Evolutionary conservation across 64 coral and sea anemone genomes (phyloP).

Genomic region (Acropora yongei): DNA sequence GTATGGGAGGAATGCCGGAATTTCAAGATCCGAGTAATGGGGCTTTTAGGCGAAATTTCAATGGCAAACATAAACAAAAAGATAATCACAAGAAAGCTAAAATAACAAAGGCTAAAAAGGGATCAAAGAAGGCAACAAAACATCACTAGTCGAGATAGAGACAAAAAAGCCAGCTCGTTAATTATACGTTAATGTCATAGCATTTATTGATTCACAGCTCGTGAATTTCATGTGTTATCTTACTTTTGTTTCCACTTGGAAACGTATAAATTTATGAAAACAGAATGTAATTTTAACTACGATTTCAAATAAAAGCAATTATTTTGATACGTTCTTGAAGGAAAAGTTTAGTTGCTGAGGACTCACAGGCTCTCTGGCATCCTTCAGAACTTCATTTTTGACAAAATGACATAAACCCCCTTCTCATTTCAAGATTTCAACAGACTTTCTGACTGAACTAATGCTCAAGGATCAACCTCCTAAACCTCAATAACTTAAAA

Average conservation of each 20-base stretch:
- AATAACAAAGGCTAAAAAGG: slow-evolving; percentile 13
- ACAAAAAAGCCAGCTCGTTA: background rate
- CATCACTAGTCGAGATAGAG: background rate
- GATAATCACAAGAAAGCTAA: slow-evolving; percentile 18
- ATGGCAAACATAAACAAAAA: background rate
- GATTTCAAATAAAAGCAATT: background rate
- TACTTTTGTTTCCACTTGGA: background rate
- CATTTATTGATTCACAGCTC: too few relatives aligned
- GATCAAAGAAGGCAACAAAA: background rate
- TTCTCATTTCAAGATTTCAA: too few relatives aligned
- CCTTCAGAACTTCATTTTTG: too few relatives aligned
- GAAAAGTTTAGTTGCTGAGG: too few relatives aligned
- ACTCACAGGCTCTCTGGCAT: too few relatives aligned
- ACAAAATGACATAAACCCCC: too few relatives aligned
- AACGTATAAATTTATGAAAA: background rate
- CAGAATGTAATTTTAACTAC: background rate
- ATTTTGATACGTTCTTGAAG: background rate
- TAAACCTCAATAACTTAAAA: too few relatives aligned
- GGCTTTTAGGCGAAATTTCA: slow-evolving; percentile 15
- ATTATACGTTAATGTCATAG: background rate
- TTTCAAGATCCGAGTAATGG: slow-evolving; percentile 22
- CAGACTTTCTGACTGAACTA: too few relatives aligned
- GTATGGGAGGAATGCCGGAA: slow-evolving; percentile 16
- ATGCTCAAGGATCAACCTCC: too few relatives aligned
- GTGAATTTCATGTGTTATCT: too few relatives aligned